Evolutionary conservation across 2,113 vertebrate species (phyloP), one percentile per base, ranked within the genome.

Genomic region (Bos javanicus): DNA sequence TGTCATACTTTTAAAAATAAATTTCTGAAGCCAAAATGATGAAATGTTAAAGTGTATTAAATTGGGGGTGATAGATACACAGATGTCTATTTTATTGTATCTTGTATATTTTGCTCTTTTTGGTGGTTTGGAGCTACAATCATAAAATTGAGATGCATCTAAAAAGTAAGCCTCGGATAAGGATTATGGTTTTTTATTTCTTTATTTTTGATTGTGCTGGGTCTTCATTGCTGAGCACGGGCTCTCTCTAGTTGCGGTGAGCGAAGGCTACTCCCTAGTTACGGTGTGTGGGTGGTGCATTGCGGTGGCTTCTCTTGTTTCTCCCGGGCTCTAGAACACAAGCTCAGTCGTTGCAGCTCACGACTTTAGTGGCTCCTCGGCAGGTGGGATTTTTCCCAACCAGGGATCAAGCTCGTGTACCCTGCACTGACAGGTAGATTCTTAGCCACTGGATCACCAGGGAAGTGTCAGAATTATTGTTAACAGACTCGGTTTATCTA

Each of bases 321-420:
- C 67, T 71, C n/a, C n/a, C 1, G 3, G 67, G 19, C 67, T 23
- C 67, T 6, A 39, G n/a, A 13, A 10, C 19, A 71, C n/a, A 39
- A 39, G 2, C 67, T 39, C 67, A 71, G n/a, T 71, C 23, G 5
- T 23, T 23, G 19, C 19, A 71, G n/a, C 10, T 6, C 67, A 39
- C 0, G 9, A 36, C 10, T 39, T 71, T 1, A 39, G n/a, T 2
- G 0, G 19, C n/a, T 13, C 67, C n/a, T 39, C 3, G 0, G n/a
- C 67, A 39, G 10, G 19, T 23, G 67, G 10, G n/a, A 39, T 71
- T n/a, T 71, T 71, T 39, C 19, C n/a, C 67, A 39, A 23, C n/a
- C 19, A 39, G 67, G 10, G 67, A 39, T 71, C n/a, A 39, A 39
- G 12, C n/a, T 71, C 5, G 0, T 23, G n/a, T 39, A 71, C 67